Base-by-base conservation (phyloP, 2,888 invertebrate genomes). In the Calameuta pallipes region DNA sequence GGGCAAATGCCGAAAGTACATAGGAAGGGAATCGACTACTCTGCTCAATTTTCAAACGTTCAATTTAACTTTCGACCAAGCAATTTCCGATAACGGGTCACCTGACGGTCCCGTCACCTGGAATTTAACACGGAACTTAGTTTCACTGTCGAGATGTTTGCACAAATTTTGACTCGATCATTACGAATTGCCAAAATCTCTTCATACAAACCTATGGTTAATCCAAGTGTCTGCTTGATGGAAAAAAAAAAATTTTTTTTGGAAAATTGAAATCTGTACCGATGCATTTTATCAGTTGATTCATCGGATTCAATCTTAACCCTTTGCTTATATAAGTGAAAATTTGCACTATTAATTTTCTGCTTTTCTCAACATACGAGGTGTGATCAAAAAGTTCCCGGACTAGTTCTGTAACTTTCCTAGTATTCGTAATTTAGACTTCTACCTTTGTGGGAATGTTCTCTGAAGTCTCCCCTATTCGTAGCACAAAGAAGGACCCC, bases 61-160 rank as follows among this genome's bases (percentile, higher is more conserved):
- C 73, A 56, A 77, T 76, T 76, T 69, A 76, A 80, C 76, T 80
- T 76, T 69, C 75, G 77, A 74, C 78, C 70, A 41, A 73, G 13
- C 78, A 73, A 76, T 79, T 79, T 76, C 73, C 75, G 71, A 23
- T 75, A 71, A 71, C 71, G 71, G 4, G 71, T 71, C 71, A 71
- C 31, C 31, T 15, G 76, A 73, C 69, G 34, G 70, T 68, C 41
- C 13, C 75, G 71, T 73, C 35, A 69, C 76, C 41, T 56, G 68
- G 41, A 37, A 31, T 73, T 37, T 33, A 36, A 69, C 70, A 35
- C 30, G 41, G 11, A 76, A 71, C 37, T 34, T 12, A n/a, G 30
- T 31, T 31, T 31, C 75, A 11, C 41, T 56, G 41, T 74, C 77
- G 76, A 80, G 79, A 78, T 78, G 80, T 83, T 82, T 83, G 78